A percentile compares a stretch with the other conserved stretches of the same genome.
Evolutionary conservation across 1,140 invertebrate species (phyloP).

Genomic region (Alviniconcha marisindica): DNA sequence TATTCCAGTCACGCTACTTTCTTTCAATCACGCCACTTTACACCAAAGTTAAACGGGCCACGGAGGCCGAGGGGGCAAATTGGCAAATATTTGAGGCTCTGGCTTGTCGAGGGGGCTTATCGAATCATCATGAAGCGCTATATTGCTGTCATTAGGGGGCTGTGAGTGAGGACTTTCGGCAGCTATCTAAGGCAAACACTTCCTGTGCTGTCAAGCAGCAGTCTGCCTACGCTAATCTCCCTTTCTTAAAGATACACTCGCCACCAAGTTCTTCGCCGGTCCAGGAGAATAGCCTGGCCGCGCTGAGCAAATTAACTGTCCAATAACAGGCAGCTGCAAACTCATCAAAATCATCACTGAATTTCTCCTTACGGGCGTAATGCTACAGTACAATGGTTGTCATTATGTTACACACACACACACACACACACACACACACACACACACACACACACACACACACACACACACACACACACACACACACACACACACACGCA

Average conservation of each 20-base stretch:
- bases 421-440: not conserved
- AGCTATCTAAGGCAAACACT: conserved; percentile 5
- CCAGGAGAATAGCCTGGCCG: no score
- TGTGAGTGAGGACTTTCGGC: not conserved
- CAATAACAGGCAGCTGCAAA: no score
- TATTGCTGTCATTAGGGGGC: conserved; percentile 33
- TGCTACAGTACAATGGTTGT: no score
- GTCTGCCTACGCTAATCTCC: no score
- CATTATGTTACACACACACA: not conserved
- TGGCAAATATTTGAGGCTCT: conserved; percentile 37
- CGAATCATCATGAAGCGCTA: conserved; percentile 36
- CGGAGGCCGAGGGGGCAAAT: not conserved
- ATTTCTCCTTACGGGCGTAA: no score
- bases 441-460: not conserved
- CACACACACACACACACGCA: conserved; percentile 1
- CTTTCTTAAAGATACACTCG: no score
- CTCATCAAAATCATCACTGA: no score
- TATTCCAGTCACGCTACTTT: not conserved
- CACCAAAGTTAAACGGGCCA: conserved; percentile 18
- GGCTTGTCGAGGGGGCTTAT: conserved; percentile 17
- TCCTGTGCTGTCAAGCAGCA: no score
- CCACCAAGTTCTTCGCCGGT: no score
- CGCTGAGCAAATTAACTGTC: no score
- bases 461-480: not conserved
- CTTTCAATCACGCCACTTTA: conserved; percentile 19